Percentiles rank a stretch among this genome's conserved stretches.
phyloP scores from a whole-genome alignment of 1,140 invertebrate genomes.

The Trissolcus basalis region DNA sequence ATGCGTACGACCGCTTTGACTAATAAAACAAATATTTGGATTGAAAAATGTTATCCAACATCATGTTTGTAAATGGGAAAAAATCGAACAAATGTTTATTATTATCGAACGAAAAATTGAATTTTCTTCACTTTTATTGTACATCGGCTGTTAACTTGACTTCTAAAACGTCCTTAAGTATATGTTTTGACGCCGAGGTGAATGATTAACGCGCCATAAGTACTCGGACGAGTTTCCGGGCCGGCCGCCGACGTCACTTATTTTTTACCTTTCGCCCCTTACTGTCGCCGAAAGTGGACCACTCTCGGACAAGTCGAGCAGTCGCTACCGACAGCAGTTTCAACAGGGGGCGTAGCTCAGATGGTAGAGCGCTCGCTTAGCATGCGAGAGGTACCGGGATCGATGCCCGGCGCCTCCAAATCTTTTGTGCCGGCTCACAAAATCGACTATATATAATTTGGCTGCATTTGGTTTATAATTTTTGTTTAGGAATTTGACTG shows the following conservation, averaged over 20 bases:
- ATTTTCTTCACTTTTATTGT: no score
- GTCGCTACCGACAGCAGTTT: background rate
- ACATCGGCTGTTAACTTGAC: no score
- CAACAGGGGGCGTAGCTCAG: constrained; percentile 85
- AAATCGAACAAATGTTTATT: no score
- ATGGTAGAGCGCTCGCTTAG: constrained; percentile 92
- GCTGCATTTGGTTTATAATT: no score
- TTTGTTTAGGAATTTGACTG: background rate
- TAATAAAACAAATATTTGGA: no score
- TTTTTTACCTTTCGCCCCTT: constrained; percentile 9
- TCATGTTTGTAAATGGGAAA: no score
- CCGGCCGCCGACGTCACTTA: background rate
- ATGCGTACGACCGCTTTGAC: no score
- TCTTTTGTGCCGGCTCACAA: constrained; percentile 50
- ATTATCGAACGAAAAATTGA: no score
- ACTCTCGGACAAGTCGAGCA: background rate
- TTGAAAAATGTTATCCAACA: no score
- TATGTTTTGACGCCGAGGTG: no score
- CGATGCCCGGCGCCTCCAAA: constrained; percentile 87
- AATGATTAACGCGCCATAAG: background rate
- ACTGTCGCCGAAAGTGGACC: constrained; percentile 16
- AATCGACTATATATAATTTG: background rate
- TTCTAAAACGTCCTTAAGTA: no score
- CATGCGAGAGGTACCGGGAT: constrained; percentile 91
- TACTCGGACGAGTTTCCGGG: background rate